Evolutionary conservation across 2,888 invertebrate genomes (phyloP).

Genomic region (Pristionchus fissidentatus): DNA sequence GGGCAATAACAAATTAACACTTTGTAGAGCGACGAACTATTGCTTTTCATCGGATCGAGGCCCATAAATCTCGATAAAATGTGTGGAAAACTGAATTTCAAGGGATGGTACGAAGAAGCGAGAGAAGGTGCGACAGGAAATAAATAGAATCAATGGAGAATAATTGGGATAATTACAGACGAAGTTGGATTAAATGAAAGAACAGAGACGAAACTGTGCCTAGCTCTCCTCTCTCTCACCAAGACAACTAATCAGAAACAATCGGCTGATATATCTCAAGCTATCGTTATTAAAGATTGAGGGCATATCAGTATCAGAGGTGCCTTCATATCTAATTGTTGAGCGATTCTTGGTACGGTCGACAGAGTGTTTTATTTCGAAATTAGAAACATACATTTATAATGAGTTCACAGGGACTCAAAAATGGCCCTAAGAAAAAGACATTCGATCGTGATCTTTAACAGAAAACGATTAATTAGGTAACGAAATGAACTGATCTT

Average conservation of each 20-base stretch:
- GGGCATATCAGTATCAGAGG: no score
- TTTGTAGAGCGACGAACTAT: neutral
- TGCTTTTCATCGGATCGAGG: neutral
- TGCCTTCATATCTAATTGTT: no score
- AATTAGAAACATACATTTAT: no score
- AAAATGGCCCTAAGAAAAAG: no score
- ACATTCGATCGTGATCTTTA: no score
- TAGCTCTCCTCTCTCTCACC: neutral
- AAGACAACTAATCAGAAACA: neutral
- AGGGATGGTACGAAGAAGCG: neutral
- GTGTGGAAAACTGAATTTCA: neutral
- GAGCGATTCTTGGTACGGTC: no score
- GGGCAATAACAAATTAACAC: neutral
- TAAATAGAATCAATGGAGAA: no score
- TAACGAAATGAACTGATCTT: no score
- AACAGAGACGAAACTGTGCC: neutral
- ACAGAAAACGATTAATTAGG: no score
- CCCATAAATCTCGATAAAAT: neutral
- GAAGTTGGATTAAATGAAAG: neutral
- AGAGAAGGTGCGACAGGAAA: neutral
- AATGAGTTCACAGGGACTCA: no score
- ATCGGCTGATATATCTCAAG: constrained; percentile 2
- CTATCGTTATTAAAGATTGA: neutral
- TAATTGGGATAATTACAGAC: neutral
- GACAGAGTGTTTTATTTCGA: no score